These are phyloP conservation scores for Anguilla obscura DNA, from an alignment of 2,797 vertebrate genomes.

Conservation along the genomic window DNA sequence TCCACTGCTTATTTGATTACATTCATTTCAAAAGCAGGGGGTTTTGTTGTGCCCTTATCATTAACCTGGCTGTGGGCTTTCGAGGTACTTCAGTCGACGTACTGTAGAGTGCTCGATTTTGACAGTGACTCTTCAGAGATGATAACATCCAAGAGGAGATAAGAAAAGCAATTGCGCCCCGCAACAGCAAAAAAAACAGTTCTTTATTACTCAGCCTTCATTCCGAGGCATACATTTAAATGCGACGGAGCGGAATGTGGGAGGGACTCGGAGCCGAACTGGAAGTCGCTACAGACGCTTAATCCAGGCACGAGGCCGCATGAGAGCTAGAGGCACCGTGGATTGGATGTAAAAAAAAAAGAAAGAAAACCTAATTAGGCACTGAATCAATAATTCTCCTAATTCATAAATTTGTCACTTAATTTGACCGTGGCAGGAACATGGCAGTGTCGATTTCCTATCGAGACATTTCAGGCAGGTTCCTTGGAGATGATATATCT, in stretches of 20 bases:
- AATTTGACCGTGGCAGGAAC: constrained; percentile 19
- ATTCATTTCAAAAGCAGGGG: background rate
- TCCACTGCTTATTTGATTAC: background rate
- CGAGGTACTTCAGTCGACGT: background rate
- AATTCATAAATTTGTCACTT: constrained; percentile 21
- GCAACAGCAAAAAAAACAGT: background rate
- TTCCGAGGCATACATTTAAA: background rate
- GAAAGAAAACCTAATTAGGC: background rate
- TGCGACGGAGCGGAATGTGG: background rate
- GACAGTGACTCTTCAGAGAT: background rate
- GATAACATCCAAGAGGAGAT: constrained; percentile 11
- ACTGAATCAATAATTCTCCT: constrained; percentile 14
- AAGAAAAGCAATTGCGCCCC: constrained; percentile 1
- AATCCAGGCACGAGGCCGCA: background rate
- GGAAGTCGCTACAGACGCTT: background rate
- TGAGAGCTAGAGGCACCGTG: too few species aligned
- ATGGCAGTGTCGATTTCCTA: background rate
- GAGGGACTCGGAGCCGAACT: background rate
- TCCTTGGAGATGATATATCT: constrained; percentile 24
- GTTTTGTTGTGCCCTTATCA: constrained; percentile 6
- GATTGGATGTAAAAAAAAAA: background rate
- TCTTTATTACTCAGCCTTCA: background rate
- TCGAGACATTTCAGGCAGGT: constrained; percentile 7
- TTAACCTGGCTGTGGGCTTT: background rate
- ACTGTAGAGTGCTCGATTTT: constrained; percentile 19